Conservation (phyloP, 2,888 invertebrate species). For the Nezara viridula region DNA sequence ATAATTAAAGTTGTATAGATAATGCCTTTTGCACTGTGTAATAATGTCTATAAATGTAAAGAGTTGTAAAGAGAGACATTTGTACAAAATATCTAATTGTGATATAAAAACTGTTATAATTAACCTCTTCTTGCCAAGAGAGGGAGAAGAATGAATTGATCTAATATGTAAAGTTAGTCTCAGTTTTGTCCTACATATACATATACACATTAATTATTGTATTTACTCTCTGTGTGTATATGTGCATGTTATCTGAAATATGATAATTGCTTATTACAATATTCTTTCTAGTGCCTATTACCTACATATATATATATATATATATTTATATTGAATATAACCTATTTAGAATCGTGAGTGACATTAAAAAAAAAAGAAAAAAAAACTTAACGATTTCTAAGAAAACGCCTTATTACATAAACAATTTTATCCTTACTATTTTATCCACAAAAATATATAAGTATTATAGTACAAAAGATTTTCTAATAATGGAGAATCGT, state of each 20-base stretch:
- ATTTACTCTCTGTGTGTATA: slow-evolving; percentile 43
- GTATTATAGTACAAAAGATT: slow-evolving; percentile 53
- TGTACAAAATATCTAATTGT: slow-evolving; percentile 60
- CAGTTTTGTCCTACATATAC: slow-evolving; percentile 50
- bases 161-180: slow-evolving; percentile 58
- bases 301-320: slow-evolving; percentile 54
- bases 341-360: slow-evolving; percentile 50
- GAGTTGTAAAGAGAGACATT: slow-evolving; percentile 61
- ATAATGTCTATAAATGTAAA: slow-evolving; percentile 61
- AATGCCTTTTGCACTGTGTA: slow-evolving; percentile 55
- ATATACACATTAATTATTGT: slow-evolving; percentile 48
- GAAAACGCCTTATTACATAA: slow-evolving; percentile 57
- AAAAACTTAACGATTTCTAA: slow-evolving; percentile 52
- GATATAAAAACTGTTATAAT: slow-evolving; percentile 57
- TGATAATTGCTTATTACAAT: slow-evolving; percentile 58
- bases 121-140: slow-evolving; percentile 57
- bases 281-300: slow-evolving; percentile 60
- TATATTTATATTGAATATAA: slow-evolving; percentile 51
- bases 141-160: slow-evolving; percentile 51
- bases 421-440: slow-evolving; percentile 58
- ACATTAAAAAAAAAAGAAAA: slow-evolving; percentile 31
- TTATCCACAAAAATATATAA: slow-evolving; percentile 50
- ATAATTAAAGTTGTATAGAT: slow-evolving; percentile 51
- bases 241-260: slow-evolving; percentile 52
- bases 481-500: slow-evolving; percentile 47